These are phyloP conservation scores for Microctonus brassicae DNA, from an alignment of 2,888 invertebrate species.

Conservation along the genomic window DNA sequence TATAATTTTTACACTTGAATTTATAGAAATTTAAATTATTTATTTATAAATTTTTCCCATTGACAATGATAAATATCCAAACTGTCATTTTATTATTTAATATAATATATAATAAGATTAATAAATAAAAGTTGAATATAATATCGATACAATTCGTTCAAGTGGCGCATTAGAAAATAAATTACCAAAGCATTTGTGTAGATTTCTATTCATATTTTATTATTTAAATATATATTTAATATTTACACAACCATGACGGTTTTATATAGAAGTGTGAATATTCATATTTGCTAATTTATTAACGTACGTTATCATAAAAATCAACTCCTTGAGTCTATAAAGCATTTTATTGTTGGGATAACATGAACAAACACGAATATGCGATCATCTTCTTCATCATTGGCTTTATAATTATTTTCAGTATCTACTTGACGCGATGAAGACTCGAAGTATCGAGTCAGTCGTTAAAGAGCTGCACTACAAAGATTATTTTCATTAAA, in stretches of 20 bases:
- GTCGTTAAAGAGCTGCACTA: conserved; percentile 9
- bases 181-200: background rate
- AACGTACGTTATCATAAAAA: conserved; percentile 31
- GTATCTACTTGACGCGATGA: conserved; percentile 2
- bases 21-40: no score
- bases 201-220: background rate
- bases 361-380: background rate
- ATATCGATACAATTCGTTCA: background rate
- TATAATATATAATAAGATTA: background rate
- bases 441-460: conserved; percentile 12
- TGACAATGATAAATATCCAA: background rate
- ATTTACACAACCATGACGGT: conserved; percentile 15
- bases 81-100: background rate
- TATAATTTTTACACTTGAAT: no score
- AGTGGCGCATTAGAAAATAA: background rate
- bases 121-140: background rate
- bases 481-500: background rate
- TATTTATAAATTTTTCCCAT: conserved; percentile 6
- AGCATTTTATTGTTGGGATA: conserved; percentile 6
- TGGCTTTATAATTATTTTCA: background rate
- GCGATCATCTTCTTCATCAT: conserved; percentile 3
- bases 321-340: conserved; percentile 21
- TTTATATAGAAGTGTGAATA: background rate
- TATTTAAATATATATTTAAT: conserved; percentile 1
- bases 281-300: conserved; percentile 26